These are phyloP conservation scores for Ceratoteleas bidentatus DNA, from an alignment of 1,140 invertebrate species.

Conservation along the genomic window DNA sequence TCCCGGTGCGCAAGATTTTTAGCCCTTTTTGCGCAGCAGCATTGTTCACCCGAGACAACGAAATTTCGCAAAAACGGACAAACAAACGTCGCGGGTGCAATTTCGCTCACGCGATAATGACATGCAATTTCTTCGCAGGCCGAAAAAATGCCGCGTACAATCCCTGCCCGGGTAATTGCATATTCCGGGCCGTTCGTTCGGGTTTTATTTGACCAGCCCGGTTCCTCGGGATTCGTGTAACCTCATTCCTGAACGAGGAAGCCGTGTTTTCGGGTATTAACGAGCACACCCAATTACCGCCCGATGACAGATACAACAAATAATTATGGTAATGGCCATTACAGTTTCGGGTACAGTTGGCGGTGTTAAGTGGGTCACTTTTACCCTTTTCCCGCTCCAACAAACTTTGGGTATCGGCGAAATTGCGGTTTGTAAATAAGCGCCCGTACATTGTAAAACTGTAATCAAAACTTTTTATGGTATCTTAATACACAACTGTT, in stretches of 20 bases:
- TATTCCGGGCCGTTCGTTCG: conserved; percentile 25
- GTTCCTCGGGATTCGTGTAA: conserved; percentile 32
- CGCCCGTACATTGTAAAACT: background rate
- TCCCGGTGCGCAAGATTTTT: background rate
- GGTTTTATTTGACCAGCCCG: conserved; percentile 42
- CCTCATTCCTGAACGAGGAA: conserved; percentile 43
- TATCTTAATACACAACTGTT: too few relatives aligned
- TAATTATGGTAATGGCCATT: conserved; percentile 62
- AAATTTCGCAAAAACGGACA: conserved; percentile 7
- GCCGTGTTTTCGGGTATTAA: conserved; percentile 40
- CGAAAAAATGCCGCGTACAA: conserved; percentile 10
- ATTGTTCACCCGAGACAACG: background rate
- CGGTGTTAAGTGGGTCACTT: conserved; percentile 64
- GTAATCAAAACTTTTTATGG: background rate
- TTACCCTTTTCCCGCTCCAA: conserved; percentile 56
- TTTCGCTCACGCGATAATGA: conserved; percentile 14
- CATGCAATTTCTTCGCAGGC: conserved; percentile 14
- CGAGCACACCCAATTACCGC: conserved; percentile 33
- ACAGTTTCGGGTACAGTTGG: conserved; percentile 51
- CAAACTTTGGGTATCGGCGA: background rate
- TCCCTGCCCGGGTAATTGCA: conserved; percentile 19
- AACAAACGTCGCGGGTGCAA: conserved; percentile 10
- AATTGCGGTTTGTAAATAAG: too few relatives aligned
- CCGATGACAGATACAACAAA: conserved; percentile 54
- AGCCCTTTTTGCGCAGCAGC: too few relatives aligned